A percentile compares a stretch with the other conserved stretches of the same genome.
phyloP scores from a whole-genome alignment of 2,888 invertebrate species.

The Panopea generosa region DNA sequence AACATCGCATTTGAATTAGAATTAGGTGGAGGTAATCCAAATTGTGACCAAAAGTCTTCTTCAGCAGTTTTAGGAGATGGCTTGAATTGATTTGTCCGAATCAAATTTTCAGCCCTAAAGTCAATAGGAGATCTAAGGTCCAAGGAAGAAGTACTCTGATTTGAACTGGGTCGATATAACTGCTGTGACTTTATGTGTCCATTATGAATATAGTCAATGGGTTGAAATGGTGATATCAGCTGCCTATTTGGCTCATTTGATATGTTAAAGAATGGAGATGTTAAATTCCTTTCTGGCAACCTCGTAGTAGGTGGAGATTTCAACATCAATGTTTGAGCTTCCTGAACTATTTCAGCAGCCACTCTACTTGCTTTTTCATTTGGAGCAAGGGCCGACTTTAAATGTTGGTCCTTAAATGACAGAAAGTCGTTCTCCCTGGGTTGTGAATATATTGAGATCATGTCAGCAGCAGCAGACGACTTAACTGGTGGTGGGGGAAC shows the following conservation, averaged over 20 bases:
- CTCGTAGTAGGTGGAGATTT: conserved; percentile 14
- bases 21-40: conserved; percentile 26
- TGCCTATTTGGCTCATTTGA: conserved; percentile 29
- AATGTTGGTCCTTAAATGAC: background rate
- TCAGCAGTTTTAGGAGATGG: background rate
- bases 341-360: conserved; percentile 47
- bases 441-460: conserved; percentile 37
- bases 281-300: conserved; percentile 1
- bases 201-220: background rate
- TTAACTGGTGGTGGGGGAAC: background rate
- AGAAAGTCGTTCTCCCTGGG: conserved; percentile 14
- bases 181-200: background rate
- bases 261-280: conserved; percentile 44
- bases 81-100: background rate
- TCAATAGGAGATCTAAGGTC: conserved; percentile 33
- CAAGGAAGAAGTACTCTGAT: conserved; percentile 15
- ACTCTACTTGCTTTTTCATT: conserved; percentile 43
- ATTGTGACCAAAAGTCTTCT: conserved; percentile 48
- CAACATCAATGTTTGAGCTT: conserved; percentile 35
- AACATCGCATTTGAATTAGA: too few species aligned
- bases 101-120: conserved; percentile 24
- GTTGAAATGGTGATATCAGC: conserved; percentile 11
- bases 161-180: conserved; percentile 12
- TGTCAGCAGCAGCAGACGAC: background rate
- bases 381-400: background rate